Conservation (phyloP, 2,888 invertebrate species). For the Brachypterus glaber region DNA sequence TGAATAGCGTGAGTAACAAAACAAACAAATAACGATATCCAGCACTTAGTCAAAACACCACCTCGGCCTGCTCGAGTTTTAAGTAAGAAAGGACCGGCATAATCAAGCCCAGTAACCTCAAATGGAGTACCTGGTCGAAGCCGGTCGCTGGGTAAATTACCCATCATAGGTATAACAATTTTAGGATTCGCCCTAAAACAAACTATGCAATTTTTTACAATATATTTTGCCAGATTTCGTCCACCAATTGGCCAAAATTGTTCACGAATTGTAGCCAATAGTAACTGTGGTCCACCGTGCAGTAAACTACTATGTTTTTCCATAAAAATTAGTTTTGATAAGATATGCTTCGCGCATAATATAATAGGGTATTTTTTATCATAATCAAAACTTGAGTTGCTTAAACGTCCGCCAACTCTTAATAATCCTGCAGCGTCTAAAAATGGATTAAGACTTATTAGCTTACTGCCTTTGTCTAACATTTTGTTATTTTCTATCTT, state of each 20-base stretch:
- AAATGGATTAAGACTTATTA: conserved; percentile 12
- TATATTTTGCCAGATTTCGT: conserved; percentile 13
- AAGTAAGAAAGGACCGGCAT: conserved; percentile 13
- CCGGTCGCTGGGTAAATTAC: conserved; percentile 12
- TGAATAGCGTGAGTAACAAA: conserved; percentile 1
- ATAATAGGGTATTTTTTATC: conserved; percentile 17
- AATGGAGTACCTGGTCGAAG: conserved; percentile 10
- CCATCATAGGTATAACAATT: conserved; percentile 12
- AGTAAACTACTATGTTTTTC: conserved; percentile 13
- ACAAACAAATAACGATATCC: conserved; percentile 3
- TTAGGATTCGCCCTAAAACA: conserved; percentile 16
- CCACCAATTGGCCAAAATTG: conserved; percentile 14
- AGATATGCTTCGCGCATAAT: conserved; percentile 14
- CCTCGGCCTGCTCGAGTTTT: conserved; percentile 9
- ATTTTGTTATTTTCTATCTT: conserved; percentile 4
- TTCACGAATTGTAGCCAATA: conserved; percentile 12
- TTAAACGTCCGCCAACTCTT: conserved; percentile 14
- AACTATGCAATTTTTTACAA: conserved; percentile 13
- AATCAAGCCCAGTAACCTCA: conserved; percentile 13
- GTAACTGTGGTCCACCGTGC: conserved; percentile 15
- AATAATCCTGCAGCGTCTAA: conserved; percentile 6
- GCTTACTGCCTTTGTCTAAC: conserved; percentile 5
- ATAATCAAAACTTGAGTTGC: conserved; percentile 9
- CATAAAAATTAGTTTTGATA: conserved; percentile 13
- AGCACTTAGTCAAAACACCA: not conserved